These are phyloP conservation scores for Xenus cinereus DNA, from an alignment of 2,113 vertebrate species.

Conservation along the genomic window DNA sequence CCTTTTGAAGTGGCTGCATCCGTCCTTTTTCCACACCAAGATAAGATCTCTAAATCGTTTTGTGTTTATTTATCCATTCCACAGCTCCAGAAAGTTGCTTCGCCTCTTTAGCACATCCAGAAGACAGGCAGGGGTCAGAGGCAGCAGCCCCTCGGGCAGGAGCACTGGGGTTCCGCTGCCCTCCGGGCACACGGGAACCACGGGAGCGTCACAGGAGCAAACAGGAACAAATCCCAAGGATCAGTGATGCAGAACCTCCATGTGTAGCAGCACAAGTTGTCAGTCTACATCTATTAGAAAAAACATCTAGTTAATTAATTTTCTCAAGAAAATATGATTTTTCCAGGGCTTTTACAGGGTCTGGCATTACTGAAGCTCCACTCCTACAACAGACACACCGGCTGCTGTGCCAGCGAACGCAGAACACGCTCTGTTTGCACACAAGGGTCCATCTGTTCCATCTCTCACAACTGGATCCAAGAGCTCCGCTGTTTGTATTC, in stretches of 20 bases:
- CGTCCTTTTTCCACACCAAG: neutral
- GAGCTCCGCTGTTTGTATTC: neutral
- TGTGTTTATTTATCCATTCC: neutral
- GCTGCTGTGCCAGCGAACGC: neutral
- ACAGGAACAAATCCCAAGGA: neutral
- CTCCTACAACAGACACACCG: neutral
- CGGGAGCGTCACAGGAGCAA: neutral
- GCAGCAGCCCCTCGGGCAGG: neutral
- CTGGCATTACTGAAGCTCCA: neutral
- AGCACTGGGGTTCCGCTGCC: neutral
- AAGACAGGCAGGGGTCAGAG: neutral
- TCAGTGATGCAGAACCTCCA: neutral
- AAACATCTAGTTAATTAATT: constrained; percentile 3
- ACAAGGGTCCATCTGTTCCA: constrained; percentile 45
- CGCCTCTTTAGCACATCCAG: rapidly evolving
- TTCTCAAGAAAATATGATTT: neutral
- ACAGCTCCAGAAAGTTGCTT: neutral
- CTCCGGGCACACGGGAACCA: neutral
- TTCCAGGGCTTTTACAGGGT: neutral
- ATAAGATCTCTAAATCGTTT: rapidly evolving
- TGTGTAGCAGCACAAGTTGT: neutral
- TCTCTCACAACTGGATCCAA: constrained; percentile 28
- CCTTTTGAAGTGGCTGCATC: neutral
- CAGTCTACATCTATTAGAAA: neutral
- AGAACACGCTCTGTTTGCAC: neutral